Conservation (phyloP, 2,888 invertebrate species). For the Amphipoea lucens region DNA sequence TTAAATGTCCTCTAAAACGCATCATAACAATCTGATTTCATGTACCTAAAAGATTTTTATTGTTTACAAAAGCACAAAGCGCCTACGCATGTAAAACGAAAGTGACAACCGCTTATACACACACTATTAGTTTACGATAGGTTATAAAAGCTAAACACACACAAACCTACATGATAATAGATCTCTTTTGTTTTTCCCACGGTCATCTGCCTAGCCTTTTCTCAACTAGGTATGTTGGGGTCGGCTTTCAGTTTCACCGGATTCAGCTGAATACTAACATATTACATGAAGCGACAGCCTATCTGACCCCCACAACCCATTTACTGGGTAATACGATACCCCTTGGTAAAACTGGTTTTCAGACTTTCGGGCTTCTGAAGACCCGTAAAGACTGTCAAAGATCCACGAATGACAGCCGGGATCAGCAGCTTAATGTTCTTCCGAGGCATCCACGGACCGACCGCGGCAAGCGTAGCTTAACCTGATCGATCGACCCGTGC, state of each 20-base stretch:
- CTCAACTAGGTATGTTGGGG: neutral
- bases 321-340: neutral
- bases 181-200: conserved; percentile 58
- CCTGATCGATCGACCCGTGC: neutral
- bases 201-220: conserved; percentile 26
- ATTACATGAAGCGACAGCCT: neutral
- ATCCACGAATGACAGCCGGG: neutral
- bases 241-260: neutral
- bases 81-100: conserved; percentile 44
- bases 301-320: neutral
- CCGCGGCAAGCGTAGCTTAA: neutral
- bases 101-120: conserved; percentile 43
- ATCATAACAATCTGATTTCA: neutral
- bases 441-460: neutral
- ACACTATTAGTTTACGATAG: conserved; percentile 49
- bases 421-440: neutral
- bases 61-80: conserved; percentile 11
- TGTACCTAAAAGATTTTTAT: conserved; percentile 17
- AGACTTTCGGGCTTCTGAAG: neutral
- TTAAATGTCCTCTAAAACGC: neutral
- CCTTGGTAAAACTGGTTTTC: neutral
- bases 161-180: conserved; percentile 17
- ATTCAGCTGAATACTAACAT: too few species aligned
- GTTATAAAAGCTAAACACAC: conserved; percentile 38
- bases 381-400: neutral